Evolutionary conservation across 2,797 vertebrate genomes (phyloP), one percentile per base, ranked within the genome.

Genomic region (Xiphophorus birchmanni): DNA sequence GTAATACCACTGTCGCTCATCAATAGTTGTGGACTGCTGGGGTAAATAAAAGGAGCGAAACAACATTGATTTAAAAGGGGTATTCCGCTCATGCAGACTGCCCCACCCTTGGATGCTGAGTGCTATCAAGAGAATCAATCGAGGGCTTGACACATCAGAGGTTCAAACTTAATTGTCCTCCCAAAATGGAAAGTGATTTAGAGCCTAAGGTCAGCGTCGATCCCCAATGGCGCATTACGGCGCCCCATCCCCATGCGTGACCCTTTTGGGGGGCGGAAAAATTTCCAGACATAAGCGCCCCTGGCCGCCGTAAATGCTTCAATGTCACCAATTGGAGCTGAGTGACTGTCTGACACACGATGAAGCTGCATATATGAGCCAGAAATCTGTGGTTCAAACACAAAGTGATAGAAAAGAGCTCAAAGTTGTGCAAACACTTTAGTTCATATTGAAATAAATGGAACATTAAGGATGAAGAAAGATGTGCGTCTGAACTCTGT

Each of bases 151-250:
- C 84, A 90, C 86, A 90, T 89, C 88, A 74, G 80, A 80, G 82
- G 77, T 86, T 89, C 84, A 89, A 90, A 92, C 90, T 86, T 91
- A 91, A 93, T 92, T 94, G 89, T 88, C 84, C 90, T 89, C 84
- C 91, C 84, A 84, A 91, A 93, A 89, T 91, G 87, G 91, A 93
- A 87, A 84, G 88, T 93, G 93, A 94, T 94, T 93, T 94, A 94
- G 82, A 88, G 91, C 91, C 89, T 35, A 26, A 50, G 94, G 93
- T 94, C 92, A 93, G 37, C 88, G 90, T 88, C 84, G 50, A 83
- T 91, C 89, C 89, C 93, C 91, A 79, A 92, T 90, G 92, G 88
- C 87, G 90, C 90, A 94, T 93, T 92, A 91, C 82, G 78, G 75
- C 78, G 75, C 75, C 78, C 81, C 77, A 29, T 74, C 84, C 80